Evolutionary conservation across 2,888 invertebrate genomes (phyloP).

Genomic region (Elmis aenea): DNA sequence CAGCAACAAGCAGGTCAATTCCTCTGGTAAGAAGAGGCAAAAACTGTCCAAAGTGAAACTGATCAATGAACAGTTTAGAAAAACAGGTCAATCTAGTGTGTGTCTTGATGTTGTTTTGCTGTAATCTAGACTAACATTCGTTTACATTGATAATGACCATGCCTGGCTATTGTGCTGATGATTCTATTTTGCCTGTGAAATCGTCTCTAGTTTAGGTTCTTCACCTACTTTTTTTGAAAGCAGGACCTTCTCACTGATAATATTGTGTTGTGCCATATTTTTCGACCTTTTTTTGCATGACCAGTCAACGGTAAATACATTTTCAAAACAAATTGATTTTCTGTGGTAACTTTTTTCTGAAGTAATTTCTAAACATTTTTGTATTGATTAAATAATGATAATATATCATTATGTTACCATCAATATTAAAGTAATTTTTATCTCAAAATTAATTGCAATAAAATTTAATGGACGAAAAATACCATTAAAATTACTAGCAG

Average conservation of each 20-base stretch:
- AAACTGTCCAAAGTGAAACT: slow-evolving; percentile 51
- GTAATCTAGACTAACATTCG: slow-evolving; percentile 32
- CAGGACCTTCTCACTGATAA: slow-evolving; percentile 11
- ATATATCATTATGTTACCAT: too few relatives aligned
- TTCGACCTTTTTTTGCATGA: too few relatives aligned
- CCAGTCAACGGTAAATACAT: too few relatives aligned
- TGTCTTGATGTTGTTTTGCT: slow-evolving; percentile 48
- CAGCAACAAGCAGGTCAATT: slow-evolving; percentile 64
- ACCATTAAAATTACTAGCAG: too few relatives aligned
- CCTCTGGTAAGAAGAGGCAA: slow-evolving; percentile 65
- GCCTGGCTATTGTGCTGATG: slow-evolving; percentile 6
- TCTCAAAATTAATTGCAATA: too few relatives aligned
- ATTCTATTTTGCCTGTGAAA: slow-evolving; percentile 14
- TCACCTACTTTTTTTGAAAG: slow-evolving; percentile 39
- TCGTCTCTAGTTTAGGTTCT: slow-evolving; percentile 22
- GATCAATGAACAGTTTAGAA: slow-evolving; percentile 51
- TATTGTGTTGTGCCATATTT: too few relatives aligned
- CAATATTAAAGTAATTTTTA: too few relatives aligned
- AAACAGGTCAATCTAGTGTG: slow-evolving; percentile 49
- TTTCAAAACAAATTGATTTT: too few relatives aligned
- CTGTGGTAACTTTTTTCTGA: too few relatives aligned
- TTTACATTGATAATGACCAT: slow-evolving; percentile 11
- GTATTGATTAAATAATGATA: too few relatives aligned
- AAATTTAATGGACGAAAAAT: too few relatives aligned
- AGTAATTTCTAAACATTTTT: too few relatives aligned